Conservation (phyloP, 2,888 invertebrate genomes). For the Spilosoma lubricipeda region DNA sequence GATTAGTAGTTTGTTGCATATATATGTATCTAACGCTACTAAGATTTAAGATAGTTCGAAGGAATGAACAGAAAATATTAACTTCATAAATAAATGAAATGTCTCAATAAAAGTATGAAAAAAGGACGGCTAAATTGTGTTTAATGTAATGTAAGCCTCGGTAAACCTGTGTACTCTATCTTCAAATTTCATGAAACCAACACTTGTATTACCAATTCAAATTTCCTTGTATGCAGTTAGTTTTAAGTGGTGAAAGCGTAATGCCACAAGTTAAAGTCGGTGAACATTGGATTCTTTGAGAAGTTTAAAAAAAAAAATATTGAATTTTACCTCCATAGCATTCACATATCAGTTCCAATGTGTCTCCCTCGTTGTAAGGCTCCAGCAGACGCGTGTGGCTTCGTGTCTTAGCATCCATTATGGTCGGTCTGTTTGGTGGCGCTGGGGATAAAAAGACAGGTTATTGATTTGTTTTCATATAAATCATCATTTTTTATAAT, state of each 20-base stretch:
- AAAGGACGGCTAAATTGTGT: too few species aligned
- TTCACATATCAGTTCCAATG: constrained; percentile 92
- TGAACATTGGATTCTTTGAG: neutral
- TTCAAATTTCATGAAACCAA: neutral
- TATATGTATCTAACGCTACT: neutral
- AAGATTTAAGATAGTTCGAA: too few species aligned
- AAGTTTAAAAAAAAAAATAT: neutral
- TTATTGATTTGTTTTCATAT: neutral
- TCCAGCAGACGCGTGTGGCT: constrained; percentile 91
- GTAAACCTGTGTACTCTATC: too few species aligned
- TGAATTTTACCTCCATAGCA: constrained; percentile 88
- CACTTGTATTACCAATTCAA: neutral
- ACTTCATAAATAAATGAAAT: too few species aligned
- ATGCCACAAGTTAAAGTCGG: neutral
- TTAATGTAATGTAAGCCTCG: too few species aligned
- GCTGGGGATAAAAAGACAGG: constrained; percentile 83
- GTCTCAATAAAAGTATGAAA: too few species aligned
- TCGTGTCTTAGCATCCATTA: constrained; percentile 91
- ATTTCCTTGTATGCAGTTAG: too few species aligned
- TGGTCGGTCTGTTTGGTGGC: constrained; percentile 92
- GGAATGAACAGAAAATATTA: too few species aligned
- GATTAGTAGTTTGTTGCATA: neutral
- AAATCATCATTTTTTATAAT: too few species aligned
- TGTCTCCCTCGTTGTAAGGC: constrained; percentile 94
- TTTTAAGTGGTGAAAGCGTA: neutral